Percentiles rank a stretch among this genome's conserved stretches.
These are phyloP conservation scores for Ferrisia virgata DNA, from an alignment of 2,888 invertebrate genomes.

Conservation along the genomic window DNA sequence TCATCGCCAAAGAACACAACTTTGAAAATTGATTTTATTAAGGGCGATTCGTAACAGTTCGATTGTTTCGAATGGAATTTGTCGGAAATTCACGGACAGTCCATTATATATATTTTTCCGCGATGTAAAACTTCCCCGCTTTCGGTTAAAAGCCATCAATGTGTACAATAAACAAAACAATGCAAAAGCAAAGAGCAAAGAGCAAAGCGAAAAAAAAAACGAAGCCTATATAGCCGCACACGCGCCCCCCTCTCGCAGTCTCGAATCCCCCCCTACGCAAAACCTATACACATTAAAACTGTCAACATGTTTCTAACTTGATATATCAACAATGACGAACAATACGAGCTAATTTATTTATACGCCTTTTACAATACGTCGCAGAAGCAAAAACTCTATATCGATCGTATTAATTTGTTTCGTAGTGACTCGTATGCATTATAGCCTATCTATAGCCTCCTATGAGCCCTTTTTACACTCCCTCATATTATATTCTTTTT, in stretches of 20 bases:
- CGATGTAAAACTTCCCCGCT: slow-evolving; percentile 31
- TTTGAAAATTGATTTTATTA: slow-evolving; percentile 44
- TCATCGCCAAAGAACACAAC: slow-evolving; percentile 24
- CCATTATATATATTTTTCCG: slow-evolving; percentile 39
- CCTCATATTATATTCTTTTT: too few species aligned
- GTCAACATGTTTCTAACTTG: slow-evolving; percentile 41
- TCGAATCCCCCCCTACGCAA: not conserved
- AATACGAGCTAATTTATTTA: slow-evolving; percentile 39
- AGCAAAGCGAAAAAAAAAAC: not conserved
- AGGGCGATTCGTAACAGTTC: slow-evolving; percentile 43
- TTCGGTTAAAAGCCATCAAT: slow-evolving; percentile 17
- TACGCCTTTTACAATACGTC: slow-evolving; percentile 34
- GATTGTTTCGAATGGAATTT: slow-evolving; percentile 44
- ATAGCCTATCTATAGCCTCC: too few species aligned
- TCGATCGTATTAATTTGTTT: slow-evolving; percentile 13
- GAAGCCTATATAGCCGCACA: slow-evolving; percentile 7
- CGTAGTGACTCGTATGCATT: not conserved
- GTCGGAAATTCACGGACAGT: slow-evolving; percentile 44
- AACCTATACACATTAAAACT: slow-evolving; percentile 39
- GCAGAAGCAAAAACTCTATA: too few species aligned
- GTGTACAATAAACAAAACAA: slow-evolving; percentile 23
- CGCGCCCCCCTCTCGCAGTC: not conserved
- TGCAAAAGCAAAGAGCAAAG: not conserved
- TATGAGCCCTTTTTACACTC: too few species aligned
- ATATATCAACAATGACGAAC: slow-evolving; percentile 40